Base-by-base conservation (phyloP, 2,113 vertebrate species). In the Psittacus erithacus region DNA sequence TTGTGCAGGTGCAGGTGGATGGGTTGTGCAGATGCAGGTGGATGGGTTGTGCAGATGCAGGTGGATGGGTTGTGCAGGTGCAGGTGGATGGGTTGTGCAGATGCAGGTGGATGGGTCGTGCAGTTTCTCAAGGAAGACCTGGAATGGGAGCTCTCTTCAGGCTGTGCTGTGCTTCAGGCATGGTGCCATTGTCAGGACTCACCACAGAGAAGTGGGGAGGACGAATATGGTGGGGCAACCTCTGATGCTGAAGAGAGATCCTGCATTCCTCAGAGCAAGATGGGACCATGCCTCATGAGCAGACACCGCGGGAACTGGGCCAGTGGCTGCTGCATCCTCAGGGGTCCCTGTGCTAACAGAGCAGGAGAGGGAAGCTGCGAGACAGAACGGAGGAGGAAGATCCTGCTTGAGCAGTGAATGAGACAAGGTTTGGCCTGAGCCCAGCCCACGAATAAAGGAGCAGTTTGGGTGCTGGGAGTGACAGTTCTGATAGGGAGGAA, bases 111-210 rank as follows among this genome's bases (percentile, higher is more conserved):
- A 22, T 10, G 20, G 25, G 27, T 27, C 2, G 0, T 16, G 78
- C 27, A 8, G 44, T 60, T n/a, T 16, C 70, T 39, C 44, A 10
- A 27, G 86, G 17, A 19, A 12, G 43, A 13, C 7, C 3, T n/a
- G 79, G 69, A 22, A 7, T 3, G 0, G 10, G 39, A 53, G 62
- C 8, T 0, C 47, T 62, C 46, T 5, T 44, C 1, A 1, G 29
- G 35, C 22, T 6, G 35, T 12, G 69, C 60, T 49, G 77, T 1
- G 1, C 47, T n/a, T 8, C 11, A 2, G 73, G 43, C 49, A 11
- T 1, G 5, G 35, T 71, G 65, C 28, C 18, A 1, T 38, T 31
- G 14, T 43, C 1, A 2, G 80, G 73, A 19, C 65, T 13, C 28
- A 2, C 16, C 53, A 5, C 1, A 4, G 23, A 44, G 81, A 15